phyloP scores from a whole-genome alignment of 2,113 vertebrate genomes.

The Gallinago jamesoni region DNA sequence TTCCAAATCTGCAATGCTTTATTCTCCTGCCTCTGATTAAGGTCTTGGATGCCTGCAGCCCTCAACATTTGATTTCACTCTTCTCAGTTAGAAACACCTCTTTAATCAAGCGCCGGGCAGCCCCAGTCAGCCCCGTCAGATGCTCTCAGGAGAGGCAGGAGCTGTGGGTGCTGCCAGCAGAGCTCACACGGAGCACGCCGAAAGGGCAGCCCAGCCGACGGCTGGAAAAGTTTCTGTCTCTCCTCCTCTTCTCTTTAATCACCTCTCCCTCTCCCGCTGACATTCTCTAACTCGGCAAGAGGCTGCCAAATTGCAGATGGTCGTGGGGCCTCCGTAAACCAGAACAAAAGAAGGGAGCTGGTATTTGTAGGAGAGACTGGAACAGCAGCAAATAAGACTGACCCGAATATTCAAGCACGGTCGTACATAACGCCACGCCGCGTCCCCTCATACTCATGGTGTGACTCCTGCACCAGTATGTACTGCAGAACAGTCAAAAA shows the following conservation, averaged over 20 bases:
- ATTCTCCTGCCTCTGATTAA: not conserved
- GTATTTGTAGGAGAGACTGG: slow-evolving; percentile 29
- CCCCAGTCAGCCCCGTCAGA: not conserved
- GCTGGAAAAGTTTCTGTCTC: slow-evolving; percentile 43
- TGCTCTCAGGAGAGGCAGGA: slow-evolving; percentile 17
- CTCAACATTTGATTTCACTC: not conserved
- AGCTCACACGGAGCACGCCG: not conserved
- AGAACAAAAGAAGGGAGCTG: slow-evolving; percentile 31
- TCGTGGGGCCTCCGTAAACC: not conserved
- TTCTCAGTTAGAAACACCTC: not conserved
- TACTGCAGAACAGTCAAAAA: not conserved
- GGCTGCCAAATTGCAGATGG: slow-evolving; percentile 52
- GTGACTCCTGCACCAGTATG: not conserved
- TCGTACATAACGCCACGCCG: not conserved
- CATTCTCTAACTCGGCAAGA: slow-evolving; percentile 13
- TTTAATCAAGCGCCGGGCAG: slow-evolving; percentile 29
- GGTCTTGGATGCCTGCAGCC: not conserved
- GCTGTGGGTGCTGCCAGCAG: slow-evolving; percentile 28
- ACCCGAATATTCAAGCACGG: slow-evolving; percentile 25
- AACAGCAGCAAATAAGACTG: slow-evolving; percentile 36
- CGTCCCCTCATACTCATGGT: not conserved
- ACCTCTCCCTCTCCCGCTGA: slow-evolving; percentile 14
- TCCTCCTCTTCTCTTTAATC: slow-evolving; percentile 6
- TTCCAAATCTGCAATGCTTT: slow-evolving; percentile 7
- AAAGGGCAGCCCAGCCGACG: not conserved